Percentiles rank a stretch among this genome's conserved stretches.
Evolutionary conservation across 1,140 invertebrate species (phyloP).

Genomic region (Solen grandis): DNA sequence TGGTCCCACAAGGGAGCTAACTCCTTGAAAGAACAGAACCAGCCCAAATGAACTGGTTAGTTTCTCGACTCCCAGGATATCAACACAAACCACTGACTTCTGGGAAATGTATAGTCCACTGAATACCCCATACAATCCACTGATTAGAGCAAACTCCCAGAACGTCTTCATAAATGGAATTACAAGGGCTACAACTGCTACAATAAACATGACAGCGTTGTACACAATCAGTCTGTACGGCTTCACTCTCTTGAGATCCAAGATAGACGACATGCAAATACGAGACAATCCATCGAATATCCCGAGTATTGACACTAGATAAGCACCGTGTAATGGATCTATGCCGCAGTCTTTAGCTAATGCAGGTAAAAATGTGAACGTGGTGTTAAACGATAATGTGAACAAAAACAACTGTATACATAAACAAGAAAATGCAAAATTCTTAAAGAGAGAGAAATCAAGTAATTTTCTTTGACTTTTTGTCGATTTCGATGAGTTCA

Average conservation of each 20-base stretch:
- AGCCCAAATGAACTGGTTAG: conserved; percentile 96
- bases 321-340: conserved; percentile 59
- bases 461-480: no score
- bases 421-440: conserved; percentile 67
- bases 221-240: conserved; percentile 65
- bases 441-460: conserved; percentile 66
- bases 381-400: conserved; percentile 67
- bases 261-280: conserved; percentile 61
- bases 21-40: conserved; percentile 94
- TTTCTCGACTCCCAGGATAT: conserved; percentile 95
- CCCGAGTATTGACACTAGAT: conserved; percentile 66
- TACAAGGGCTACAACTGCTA: conserved; percentile 59
- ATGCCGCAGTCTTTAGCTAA: conserved; percentile 66
- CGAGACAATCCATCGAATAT: conserved; percentile 66
- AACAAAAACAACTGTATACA: conserved; percentile 70
- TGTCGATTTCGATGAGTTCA: not conserved
- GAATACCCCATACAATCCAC: conserved; percentile 67
- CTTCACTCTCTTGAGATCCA: conserved; percentile 65
- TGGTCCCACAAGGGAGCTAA: conserved; percentile 91
- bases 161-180: conserved; percentile 61
- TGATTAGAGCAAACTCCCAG: conserved; percentile 55
- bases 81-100: no score
- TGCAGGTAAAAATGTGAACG: conserved; percentile 73
- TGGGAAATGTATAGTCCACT: no score
- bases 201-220: conserved; percentile 66